A percentile compares a stretch with the other conserved stretches of the same genome.
Evolutionary conservation across 2,797 vertebrate species (phyloP).

Genomic region (Halcyon chelicuti): DNA sequence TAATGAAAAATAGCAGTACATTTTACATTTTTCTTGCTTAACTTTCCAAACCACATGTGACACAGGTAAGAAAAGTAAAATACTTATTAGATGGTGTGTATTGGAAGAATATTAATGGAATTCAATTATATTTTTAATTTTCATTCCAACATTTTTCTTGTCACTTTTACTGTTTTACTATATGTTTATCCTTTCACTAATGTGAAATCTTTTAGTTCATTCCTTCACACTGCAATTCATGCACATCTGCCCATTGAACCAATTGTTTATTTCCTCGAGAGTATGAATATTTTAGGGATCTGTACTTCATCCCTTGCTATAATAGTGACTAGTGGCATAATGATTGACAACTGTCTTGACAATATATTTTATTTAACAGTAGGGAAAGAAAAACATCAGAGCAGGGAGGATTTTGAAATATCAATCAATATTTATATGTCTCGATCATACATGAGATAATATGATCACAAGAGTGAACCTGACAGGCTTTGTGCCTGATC

Average conservation of each 20-base stretch:
- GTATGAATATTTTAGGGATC: conserved; percentile 9
- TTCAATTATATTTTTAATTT: background rate
- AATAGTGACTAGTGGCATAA: background rate
- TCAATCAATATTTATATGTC: conserved; percentile 1
- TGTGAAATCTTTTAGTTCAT: background rate
- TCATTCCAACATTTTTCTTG: background rate
- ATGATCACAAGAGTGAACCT: background rate
- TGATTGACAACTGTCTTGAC: conserved; percentile 20
- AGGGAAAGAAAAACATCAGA: background rate
- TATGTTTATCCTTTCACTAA: background rate
- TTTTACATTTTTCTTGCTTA: background rate
- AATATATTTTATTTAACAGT: background rate
- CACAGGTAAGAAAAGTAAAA: background rate
- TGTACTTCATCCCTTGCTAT: background rate
- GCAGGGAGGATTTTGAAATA: background rate
- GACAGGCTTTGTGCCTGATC: background rate
- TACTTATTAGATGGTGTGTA: background rate
- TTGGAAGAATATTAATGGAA: background rate
- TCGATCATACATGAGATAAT: background rate
- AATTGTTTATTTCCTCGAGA: background rate
- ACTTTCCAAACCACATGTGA: background rate
- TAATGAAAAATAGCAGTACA: background rate
- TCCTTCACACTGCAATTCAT: background rate
- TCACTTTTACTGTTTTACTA: fast-evolving
- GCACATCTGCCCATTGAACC: background rate